phyloP scores from a whole-genome alignment of 2,113 vertebrate species.

The Thunnus thynnus region DNA sequence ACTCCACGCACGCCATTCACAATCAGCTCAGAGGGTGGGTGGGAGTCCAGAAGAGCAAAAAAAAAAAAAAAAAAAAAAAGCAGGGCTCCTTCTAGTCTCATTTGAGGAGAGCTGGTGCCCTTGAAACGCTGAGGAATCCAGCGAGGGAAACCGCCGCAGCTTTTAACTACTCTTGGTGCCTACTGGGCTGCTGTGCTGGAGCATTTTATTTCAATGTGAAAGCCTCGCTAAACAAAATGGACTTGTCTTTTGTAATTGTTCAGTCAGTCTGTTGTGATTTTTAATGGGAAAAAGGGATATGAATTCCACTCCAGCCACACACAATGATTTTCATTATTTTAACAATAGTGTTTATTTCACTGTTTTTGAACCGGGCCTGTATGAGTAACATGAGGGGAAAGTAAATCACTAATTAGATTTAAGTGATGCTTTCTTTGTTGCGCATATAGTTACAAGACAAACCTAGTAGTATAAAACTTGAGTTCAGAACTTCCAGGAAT shows the following conservation, averaged over 20 bases:
- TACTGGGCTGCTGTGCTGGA: conserved; percentile 64
- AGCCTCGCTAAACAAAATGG: conserved; percentile 58
- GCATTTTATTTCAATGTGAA: conserved; percentile 66
- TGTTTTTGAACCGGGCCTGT: conserved; percentile 60
- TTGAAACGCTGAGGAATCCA: conserved; percentile 71
- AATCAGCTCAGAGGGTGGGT: conserved; percentile 52
- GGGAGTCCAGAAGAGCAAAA: conserved; percentile 33
- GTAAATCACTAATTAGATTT: conserved; percentile 55
- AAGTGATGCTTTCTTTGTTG: conserved; percentile 45
- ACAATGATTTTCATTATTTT: conserved; percentile 79
- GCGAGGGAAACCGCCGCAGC: conserved; percentile 62
- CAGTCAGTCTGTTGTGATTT: conserved; percentile 70
- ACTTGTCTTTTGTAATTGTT: conserved; percentile 66
- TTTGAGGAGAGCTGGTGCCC: conserved; percentile 53
- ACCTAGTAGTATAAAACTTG: not conserved
- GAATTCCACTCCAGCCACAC: conserved; percentile 55
- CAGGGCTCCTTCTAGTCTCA: conserved; percentile 53
- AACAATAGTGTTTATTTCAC: conserved; percentile 80
- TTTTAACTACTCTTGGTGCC: conserved; percentile 69
- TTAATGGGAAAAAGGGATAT: conserved; percentile 49
- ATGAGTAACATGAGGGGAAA: conserved; percentile 54
- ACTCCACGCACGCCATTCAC: conserved; percentile 48
- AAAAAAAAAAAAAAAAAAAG: not conserved
- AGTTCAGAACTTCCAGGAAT: not conserved
- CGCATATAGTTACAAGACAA: conserved; percentile 16